Percentiles rank a stretch among this genome's conserved stretches.
Evolutionary conservation across 2,797 vertebrate genomes (phyloP).

Genomic region (Chelmon rostratus): DNA sequence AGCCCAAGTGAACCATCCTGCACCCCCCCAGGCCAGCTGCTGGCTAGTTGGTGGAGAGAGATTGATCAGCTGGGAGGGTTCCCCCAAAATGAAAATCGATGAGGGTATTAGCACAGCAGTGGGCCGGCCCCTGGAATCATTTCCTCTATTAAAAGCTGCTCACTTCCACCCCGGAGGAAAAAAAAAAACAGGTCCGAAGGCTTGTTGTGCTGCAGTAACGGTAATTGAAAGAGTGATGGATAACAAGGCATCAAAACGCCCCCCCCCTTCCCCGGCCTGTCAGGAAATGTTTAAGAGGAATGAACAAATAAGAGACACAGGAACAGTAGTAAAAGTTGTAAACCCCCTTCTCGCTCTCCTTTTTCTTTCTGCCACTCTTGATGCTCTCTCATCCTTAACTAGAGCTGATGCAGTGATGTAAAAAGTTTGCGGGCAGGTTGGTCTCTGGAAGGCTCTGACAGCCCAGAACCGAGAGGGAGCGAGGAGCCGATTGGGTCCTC

Average conservation of each 20-base stretch:
- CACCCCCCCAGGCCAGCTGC: slow-evolving; percentile 40
- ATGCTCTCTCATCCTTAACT: slow-evolving; percentile 40
- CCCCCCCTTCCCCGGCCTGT: slow-evolving; percentile 49
- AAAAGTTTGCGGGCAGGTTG: slow-evolving; percentile 52
- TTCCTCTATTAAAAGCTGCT: slow-evolving; percentile 59
- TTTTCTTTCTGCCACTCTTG: slow-evolving; percentile 38
- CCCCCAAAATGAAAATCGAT: slow-evolving; percentile 67
- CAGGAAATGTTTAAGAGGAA: slow-evolving; percentile 55
- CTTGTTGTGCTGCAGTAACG: slow-evolving; percentile 35
- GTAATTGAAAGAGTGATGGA: slow-evolving; percentile 68
- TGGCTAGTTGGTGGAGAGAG: slow-evolving; percentile 21
- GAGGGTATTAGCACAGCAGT: slow-evolving; percentile 56
- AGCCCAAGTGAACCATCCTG: slow-evolving; percentile 24
- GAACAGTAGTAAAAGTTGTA: slow-evolving; percentile 45
- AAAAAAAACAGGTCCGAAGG: slow-evolving; percentile 1
- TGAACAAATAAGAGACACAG: slow-evolving; percentile 61
- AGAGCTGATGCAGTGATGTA: slow-evolving; percentile 36
- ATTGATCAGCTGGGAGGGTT: slow-evolving; percentile 65
- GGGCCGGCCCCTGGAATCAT: slow-evolving; percentile 42
- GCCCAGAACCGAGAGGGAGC: slow-evolving; percentile 29
- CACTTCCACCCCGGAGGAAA: slow-evolving; percentile 15
- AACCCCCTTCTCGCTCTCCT: background rate
- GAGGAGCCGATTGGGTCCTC: slow-evolving; percentile 66
- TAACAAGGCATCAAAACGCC: slow-evolving; percentile 39
- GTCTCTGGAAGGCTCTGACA: slow-evolving; percentile 47